Evolutionary conservation across 2,113 vertebrate species (phyloP).

Genomic region (Odobenus rosmarus): DNA sequence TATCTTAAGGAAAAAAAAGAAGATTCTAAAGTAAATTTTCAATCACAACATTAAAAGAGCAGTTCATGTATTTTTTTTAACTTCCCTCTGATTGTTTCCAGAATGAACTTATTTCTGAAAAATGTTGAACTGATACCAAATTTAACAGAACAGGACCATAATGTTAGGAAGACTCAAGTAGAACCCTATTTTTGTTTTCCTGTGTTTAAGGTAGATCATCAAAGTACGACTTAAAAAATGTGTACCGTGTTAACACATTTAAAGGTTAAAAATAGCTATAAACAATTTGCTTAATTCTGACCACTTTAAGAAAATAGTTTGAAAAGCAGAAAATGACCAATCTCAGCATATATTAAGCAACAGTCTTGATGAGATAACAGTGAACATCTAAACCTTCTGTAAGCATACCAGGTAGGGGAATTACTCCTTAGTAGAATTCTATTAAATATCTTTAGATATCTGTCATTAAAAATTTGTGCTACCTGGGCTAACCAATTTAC

Average conservation of each 20-base stretch:
- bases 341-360: conserved; percentile 30
- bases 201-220: conserved; percentile 57
- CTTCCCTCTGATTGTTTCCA: conserved; percentile 62
- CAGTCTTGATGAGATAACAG: neutral
- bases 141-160: conserved; percentile 60
- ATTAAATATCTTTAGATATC: neutral
- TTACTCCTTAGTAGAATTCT: neutral
- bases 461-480: conserved; percentile 45
- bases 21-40: conserved; percentile 21
- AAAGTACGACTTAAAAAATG: conserved; percentile 73
- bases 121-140: conserved; percentile 56
- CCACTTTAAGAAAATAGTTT: conserved; percentile 40
- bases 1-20: conserved; percentile 28
- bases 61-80: conserved; percentile 15
- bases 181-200: conserved; percentile 44
- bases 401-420: neutral
- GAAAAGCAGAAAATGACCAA: neutral
- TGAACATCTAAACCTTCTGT: neutral
- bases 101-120: conserved; percentile 60
- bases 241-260: conserved; percentile 66
- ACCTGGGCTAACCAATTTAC: neutral
- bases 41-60: conserved; percentile 49
- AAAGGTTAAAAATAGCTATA: conserved; percentile 31
- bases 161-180: conserved; percentile 32
- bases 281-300: conserved; percentile 38